Conservation (phyloP, 1,140 invertebrate genomes). For the Pararge aegeria region DNA sequence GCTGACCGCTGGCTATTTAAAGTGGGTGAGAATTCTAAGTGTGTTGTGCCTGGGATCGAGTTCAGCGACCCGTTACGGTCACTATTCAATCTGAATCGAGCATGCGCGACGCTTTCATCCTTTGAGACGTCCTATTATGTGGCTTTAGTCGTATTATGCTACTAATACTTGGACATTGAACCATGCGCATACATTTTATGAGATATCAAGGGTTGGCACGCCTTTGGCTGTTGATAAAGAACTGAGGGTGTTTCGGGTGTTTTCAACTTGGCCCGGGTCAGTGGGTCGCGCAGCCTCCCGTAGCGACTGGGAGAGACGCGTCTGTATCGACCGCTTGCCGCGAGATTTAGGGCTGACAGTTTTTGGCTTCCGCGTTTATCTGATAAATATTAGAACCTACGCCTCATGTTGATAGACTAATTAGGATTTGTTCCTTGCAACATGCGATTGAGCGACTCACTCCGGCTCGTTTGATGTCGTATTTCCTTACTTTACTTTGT, state of each 20-base stretch:
- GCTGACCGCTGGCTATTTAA: conserved; percentile 21
- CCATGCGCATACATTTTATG: conserved; percentile 11
- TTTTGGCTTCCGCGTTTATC: background rate
- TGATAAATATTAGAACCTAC: background rate
- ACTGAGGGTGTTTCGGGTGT: conserved; percentile 52
- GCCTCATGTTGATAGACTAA: too few relatives aligned
- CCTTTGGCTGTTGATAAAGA: conserved; percentile 33
- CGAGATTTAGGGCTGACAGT: conserved; percentile 59
- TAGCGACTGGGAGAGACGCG: conserved; percentile 66
- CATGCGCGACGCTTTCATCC: conserved; percentile 46
- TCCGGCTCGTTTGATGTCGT: too few relatives aligned
- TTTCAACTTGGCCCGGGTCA: conserved; percentile 63
- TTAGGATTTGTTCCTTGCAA: too few relatives aligned
- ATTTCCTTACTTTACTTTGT: too few relatives aligned
- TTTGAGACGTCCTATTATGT: conserved; percentile 33
- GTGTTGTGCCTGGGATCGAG: conserved; percentile 36
- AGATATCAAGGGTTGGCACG: conserved; percentile 30
- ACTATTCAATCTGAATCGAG: conserved; percentile 40
- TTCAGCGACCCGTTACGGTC: conserved; percentile 39
- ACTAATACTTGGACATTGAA: conserved; percentile 25
- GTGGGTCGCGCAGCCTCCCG: conserved; percentile 65
- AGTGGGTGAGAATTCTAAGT: conserved; percentile 22
- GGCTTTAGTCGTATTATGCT: conserved; percentile 18
- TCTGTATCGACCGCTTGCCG: conserved; percentile 72
- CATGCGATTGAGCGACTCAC: too few relatives aligned